These are phyloP conservation scores for Diuraphis noxia DNA, from an alignment of 1,140 invertebrate genomes.

Conservation along the genomic window DNA sequence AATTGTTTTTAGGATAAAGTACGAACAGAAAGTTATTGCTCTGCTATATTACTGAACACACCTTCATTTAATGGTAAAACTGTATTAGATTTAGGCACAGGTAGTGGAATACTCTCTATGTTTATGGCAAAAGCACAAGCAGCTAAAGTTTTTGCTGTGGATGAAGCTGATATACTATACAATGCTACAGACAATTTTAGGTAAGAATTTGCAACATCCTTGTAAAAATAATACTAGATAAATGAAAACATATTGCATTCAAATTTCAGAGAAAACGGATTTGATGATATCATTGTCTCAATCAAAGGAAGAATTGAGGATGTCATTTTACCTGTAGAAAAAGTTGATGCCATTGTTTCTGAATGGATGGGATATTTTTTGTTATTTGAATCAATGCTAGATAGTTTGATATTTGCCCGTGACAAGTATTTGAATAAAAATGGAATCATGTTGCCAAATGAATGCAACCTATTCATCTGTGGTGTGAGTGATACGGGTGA, in stretches of 20 bases:
- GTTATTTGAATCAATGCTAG: constrained; percentile 97
- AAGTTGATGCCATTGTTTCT: constrained; percentile 95
- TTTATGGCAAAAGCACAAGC: constrained; percentile 95
- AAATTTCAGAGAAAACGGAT: constrained; percentile 69
- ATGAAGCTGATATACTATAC: constrained; percentile 87
- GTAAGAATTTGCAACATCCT: constrained; percentile 64
- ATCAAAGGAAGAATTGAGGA: constrained; percentile 90
- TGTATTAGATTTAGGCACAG: constrained; percentile 95
- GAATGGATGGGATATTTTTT: constrained; percentile 99
- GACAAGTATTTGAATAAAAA: constrained; percentile 85
- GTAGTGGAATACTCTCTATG: constrained; percentile 94
- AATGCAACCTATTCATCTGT: constrained; percentile 83
- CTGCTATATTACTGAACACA: constrained; percentile 87
- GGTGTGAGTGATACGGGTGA: constrained; percentile 86
- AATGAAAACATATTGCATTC: not conserved
- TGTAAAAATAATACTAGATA: not conserved
- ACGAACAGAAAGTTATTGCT: constrained; percentile 88
- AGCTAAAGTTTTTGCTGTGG: constrained; percentile 87
- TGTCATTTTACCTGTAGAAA: constrained; percentile 74
- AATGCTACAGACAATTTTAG: constrained; percentile 83
- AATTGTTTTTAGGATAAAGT: constrained; percentile 74
- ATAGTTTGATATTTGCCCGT: constrained; percentile 85
- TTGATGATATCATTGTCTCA: constrained; percentile 75
- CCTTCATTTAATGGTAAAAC: constrained; percentile 73
- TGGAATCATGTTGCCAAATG: constrained; percentile 85